phyloP scores from a whole-genome alignment of 2,113 vertebrate genomes.

The Heliornis fulica region DNA sequence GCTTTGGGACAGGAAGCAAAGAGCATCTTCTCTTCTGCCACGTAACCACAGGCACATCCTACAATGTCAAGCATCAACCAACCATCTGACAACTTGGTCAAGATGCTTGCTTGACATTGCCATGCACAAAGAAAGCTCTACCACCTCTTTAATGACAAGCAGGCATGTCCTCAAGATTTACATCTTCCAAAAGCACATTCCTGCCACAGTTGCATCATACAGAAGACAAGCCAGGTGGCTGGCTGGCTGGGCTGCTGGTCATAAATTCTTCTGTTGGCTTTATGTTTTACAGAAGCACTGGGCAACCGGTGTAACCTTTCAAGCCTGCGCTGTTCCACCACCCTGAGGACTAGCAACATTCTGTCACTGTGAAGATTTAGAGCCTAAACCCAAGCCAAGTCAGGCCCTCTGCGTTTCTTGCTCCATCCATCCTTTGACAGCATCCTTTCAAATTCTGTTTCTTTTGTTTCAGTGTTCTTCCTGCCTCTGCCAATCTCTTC shows the following conservation, averaged over 20 bases:
- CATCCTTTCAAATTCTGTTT: not conserved
- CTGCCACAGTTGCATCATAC: not conserved
- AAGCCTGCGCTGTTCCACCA: not conserved
- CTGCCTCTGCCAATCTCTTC: not conserved
- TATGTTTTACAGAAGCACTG: not conserved
- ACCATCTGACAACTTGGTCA: not conserved
- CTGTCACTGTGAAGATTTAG: not conserved
- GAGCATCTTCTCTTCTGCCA: not conserved
- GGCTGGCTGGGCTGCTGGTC: not conserved
- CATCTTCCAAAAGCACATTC: not conserved
- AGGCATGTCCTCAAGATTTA: not conserved
- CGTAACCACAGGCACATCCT: not conserved
- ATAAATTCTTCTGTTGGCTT: not conserved
- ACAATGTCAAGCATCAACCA: not conserved
- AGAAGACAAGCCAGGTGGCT: not conserved
- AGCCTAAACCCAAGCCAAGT: not conserved
- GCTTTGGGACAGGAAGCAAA: not conserved
- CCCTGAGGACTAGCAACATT: not conserved
- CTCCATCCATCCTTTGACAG: not conserved
- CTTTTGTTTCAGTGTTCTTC: not conserved
- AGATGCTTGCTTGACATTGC: not conserved
- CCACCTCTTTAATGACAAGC: not conserved
- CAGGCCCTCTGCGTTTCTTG: not conserved
- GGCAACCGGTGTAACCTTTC: not conserved
- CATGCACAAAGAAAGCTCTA: not conserved